Evolutionary conservation across 1,140 invertebrate genomes (phyloP), one percentile per base, ranked within the genome.

Genomic region (Leptestheria dahalacensis): DNA sequence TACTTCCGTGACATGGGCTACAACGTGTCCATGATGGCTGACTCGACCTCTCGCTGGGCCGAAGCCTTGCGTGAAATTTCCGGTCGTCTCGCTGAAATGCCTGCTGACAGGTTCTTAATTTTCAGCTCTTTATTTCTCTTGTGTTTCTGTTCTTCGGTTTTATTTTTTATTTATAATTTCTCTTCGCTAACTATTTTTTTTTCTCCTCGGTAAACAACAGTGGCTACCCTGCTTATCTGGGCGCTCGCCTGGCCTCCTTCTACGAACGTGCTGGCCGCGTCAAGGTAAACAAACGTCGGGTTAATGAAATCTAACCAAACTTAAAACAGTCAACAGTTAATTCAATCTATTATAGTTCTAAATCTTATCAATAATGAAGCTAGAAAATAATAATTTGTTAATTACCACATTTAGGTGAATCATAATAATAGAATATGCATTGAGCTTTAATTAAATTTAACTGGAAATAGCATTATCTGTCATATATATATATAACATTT

Each of bases 11-110:
- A 99, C 73, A 98, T 99, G 96, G 97, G 97, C 74, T 97, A 97
- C 80, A 96, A 99, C 71, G 96, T 99, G 25, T 95, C 96, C 59
- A 99, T 99, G 97, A 99, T 99, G 97, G 97, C 97, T 67, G 97
- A 99, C 75, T 99, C 96, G n/a, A 99, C 97, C 12, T 99, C 96
- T 21, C 91, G 97, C 78, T 99, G 97, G 97, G 97, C 97, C 56
- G 97, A 99, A 75, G 96, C 96, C 68, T 79, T 99, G 71, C 83
- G 97, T 83, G 97, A 99, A 85, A 99, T 99, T 76, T 99, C 96
- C 2, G 96, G 96, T 77, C 93, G 97, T 81, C 79, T 99, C 67
- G 97, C 96, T 75, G 97, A 99, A 81, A 99, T 99, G 97, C 97
- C 97, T 75, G 97, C 97, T 64, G 93, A 92, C 67, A 75, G 71